These are phyloP conservation scores for Rhizoglyphus robini DNA, from an alignment of 1,140 invertebrate genomes.

Conservation along the genomic window DNA sequence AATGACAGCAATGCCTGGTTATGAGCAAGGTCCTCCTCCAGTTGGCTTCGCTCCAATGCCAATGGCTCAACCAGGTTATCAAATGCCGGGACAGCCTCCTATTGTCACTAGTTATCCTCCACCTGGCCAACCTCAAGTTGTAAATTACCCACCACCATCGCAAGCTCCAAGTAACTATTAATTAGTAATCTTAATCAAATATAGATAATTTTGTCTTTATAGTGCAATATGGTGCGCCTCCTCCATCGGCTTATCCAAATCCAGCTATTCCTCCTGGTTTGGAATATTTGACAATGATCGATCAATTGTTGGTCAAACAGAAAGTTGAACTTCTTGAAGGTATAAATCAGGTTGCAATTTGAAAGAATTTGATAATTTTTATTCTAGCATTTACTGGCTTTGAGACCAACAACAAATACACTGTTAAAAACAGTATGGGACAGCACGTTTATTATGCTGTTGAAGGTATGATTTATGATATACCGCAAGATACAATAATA, in stretches of 20 bases:
- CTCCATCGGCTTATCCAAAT: background rate
- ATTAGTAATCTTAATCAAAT: background rate
- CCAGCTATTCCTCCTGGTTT: conserved; percentile 17
- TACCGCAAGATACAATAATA: background rate
- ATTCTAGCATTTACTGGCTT: conserved; percentile 57
- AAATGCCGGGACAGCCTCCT: background rate
- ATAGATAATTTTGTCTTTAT: background rate
- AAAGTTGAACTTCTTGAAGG: conserved; percentile 29
- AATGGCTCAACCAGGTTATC: background rate
- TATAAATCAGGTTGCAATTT: background rate
- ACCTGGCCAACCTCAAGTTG: background rate
- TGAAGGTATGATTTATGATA: conserved; percentile 40
- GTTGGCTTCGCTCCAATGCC: background rate
- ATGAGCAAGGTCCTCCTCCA: conserved; percentile 2
- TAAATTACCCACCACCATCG: too few species aligned
- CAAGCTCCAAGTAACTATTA: background rate
- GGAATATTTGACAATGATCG: conserved; percentile 21
- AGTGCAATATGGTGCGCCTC: background rate
- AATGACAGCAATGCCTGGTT: background rate
- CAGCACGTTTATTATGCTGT: conserved; percentile 69
- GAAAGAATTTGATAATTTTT: background rate
- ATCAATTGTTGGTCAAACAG: conserved; percentile 23
- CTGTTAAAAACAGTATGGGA: conserved; percentile 51
- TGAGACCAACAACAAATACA: conserved; percentile 79
- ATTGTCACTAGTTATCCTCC: background rate